Base-by-base conservation (phyloP, 2,888 invertebrate genomes). In the Xestia rhomboidea region DNA sequence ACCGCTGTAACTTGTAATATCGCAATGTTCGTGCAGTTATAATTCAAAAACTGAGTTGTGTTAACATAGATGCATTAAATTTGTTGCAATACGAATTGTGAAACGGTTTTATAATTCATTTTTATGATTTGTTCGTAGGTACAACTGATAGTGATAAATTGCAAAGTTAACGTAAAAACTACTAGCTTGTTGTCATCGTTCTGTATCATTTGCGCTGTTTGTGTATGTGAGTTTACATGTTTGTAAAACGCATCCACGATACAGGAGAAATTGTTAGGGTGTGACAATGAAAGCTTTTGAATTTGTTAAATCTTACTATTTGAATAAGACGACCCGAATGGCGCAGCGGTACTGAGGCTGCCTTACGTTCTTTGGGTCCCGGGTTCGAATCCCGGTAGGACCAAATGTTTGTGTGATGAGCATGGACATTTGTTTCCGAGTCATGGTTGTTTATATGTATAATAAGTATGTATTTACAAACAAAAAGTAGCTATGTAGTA, bases 1-100 rank as follows among this genome's bases (percentile, higher is more conserved):
- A 79, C 77, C 49, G 30, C 64, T 49, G 30, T 66, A 18, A 64
- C n/a, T 27, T 64, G 64, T 41, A 57, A 63, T 70, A 72, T 63
- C 68, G 69, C 60, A 79, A 78, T 30, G 82, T 82, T 75, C 62
- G 15, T 68, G 80, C 68, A 7, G 18, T 38, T 62, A 64, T 76
- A 75, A 73, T 76, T 84, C 63, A 67, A 74, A 60, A 73, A 67
- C 51, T 60, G 67, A 57, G 46, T 46, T 34, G 71, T 68, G 51
- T 73, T 75, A 64, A 74, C 34, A 34, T 54, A 66, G 15, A 44
- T n/a, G 54, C 67, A 82, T 34, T 76, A 41, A 66, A 54, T 72
- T 68, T 60, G 46, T 7, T 44, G 38, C n/a, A 78, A 62, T 60
- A 54, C 3, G 64, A 30, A 27, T 68, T 49, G n/a, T 13, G 54